Conservation (phyloP, 2,888 invertebrate species). For the Digitonthophagus gazella region DNA sequence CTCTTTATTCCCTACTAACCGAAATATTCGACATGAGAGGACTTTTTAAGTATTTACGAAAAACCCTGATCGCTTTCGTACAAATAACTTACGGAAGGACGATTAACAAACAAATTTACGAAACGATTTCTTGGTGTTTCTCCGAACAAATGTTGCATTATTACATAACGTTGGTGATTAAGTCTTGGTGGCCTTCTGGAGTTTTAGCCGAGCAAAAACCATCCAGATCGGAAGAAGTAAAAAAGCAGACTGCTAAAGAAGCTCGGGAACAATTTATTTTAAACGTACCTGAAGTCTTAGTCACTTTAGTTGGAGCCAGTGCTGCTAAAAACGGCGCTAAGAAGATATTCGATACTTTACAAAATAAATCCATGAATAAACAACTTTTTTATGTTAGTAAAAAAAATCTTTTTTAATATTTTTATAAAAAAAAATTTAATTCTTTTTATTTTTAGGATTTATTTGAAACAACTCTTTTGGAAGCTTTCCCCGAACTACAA, state of each 20-base stretch:
- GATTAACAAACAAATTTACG: slow-evolving; percentile 87
- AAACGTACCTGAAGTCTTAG: slow-evolving; percentile 75
- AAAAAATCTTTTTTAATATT: slow-evolving; percentile 12
- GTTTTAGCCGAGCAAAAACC: slow-evolving; percentile 61
- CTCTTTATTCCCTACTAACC: slow-evolving; percentile 80
- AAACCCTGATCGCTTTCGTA: slow-evolving; percentile 86
- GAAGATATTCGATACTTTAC: slow-evolving; percentile 83
- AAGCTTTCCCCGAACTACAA: slow-evolving; percentile 63
- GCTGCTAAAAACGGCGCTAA: slow-evolving; percentile 80
- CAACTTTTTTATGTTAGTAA: slow-evolving; percentile 84
- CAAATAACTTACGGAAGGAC: slow-evolving; percentile 86
- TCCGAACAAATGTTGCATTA: slow-evolving; percentile 90
- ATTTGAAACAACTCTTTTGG: slow-evolving; percentile 64
- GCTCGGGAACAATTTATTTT: slow-evolving; percentile 68
- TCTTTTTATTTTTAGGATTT: slow-evolving; percentile 60
- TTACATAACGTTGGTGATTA: slow-evolving; percentile 77
- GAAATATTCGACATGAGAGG: slow-evolving; percentile 91
- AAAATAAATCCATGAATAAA: slow-evolving; percentile 83
- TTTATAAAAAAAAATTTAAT: not conserved
- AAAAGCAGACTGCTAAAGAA: slow-evolving; percentile 66
- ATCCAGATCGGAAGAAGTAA: slow-evolving; percentile 61
- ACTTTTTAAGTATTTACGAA: slow-evolving; percentile 82
- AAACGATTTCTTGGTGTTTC: slow-evolving; percentile 82
- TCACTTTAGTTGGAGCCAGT: slow-evolving; percentile 81
- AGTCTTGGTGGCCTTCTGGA: slow-evolving; percentile 89